These are phyloP conservation scores for Cosmopolites sordidus DNA, from an alignment of 2,888 invertebrate species.

Conservation along the genomic window DNA sequence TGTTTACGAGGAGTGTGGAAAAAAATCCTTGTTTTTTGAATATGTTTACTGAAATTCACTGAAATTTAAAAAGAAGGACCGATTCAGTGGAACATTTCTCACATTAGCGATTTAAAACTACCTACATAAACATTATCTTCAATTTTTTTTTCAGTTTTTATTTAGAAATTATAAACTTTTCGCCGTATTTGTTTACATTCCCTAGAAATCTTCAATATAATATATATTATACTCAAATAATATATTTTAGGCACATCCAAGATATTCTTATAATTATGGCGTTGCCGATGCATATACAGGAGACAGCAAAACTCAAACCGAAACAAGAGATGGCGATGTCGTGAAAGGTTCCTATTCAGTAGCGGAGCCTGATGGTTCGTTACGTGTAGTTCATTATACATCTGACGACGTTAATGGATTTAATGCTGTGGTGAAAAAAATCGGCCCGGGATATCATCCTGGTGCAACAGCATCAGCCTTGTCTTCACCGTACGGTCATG, in stretches of 20 bases:
- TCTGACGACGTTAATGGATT: conserved; percentile 55
- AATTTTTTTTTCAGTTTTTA: too few species aligned
- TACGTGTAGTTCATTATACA: conserved; percentile 54
- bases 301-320: conserved; percentile 44
- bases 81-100: too few species aligned
- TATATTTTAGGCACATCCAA: conserved; percentile 40
- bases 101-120: too few species aligned
- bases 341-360: conserved; percentile 50
- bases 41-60: too few species aligned
- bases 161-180: too few species aligned
- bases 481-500: conserved; percentile 8
- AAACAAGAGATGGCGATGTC: conserved; percentile 44
- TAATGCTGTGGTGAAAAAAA: conserved; percentile 41
- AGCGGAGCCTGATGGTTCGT: conserved; percentile 53
- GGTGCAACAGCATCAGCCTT: conserved; percentile 4
- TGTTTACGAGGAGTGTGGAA: too few species aligned
- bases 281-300: conserved; percentile 44
- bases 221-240: too few species aligned
- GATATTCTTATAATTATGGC: conserved; percentile 45
- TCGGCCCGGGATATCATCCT: conserved; percentile 49
- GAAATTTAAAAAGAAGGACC: too few species aligned
- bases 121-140: too few species aligned
- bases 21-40: too few species aligned
- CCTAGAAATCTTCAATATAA: too few species aligned
- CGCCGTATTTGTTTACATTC: too few species aligned